phyloP scores from a whole-genome alignment of 1,140 invertebrate species.

The Ganaspis sp. region DNA sequence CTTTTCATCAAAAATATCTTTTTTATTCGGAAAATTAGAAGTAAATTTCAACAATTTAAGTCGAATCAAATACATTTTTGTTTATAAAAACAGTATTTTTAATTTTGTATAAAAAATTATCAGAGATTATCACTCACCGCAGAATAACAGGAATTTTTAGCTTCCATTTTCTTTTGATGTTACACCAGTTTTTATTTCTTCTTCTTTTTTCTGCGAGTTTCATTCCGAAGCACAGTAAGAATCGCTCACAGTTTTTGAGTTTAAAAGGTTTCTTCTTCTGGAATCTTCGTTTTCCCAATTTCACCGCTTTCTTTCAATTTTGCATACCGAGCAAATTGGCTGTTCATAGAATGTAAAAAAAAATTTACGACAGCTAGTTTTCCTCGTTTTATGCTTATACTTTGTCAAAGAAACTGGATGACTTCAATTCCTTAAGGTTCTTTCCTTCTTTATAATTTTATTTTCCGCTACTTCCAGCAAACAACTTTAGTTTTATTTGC shows the following conservation, averaged over 20 bases:
- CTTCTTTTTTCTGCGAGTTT: conserved; percentile 12
- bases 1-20: too few relatives aligned
- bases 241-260: neutral
- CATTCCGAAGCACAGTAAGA: conserved; percentile 20
- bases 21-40: too few relatives aligned
- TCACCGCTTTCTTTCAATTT: conserved; percentile 19
- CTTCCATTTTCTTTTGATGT: too few relatives aligned
- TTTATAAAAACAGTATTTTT: too few relatives aligned
- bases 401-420: neutral
- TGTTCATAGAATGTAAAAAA: neutral
- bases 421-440: neutral
- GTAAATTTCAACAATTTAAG: too few relatives aligned
- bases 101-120: too few relatives aligned
- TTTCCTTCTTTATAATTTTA: conserved; percentile 10
- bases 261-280: neutral
- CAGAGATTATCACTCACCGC: too few relatives aligned
- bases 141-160: too few relatives aligned
- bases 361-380: conserved; percentile 1
- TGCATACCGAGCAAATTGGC: conserved; percentile 2
- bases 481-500: neutral
- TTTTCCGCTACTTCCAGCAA: neutral
- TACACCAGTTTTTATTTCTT: conserved; percentile 16
- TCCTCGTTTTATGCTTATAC: neutral
- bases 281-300: neutral
- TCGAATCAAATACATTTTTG: too few relatives aligned